Base-by-base conservation (phyloP, 2,888 invertebrate genomes). In the Cordilura impudica region DNA sequence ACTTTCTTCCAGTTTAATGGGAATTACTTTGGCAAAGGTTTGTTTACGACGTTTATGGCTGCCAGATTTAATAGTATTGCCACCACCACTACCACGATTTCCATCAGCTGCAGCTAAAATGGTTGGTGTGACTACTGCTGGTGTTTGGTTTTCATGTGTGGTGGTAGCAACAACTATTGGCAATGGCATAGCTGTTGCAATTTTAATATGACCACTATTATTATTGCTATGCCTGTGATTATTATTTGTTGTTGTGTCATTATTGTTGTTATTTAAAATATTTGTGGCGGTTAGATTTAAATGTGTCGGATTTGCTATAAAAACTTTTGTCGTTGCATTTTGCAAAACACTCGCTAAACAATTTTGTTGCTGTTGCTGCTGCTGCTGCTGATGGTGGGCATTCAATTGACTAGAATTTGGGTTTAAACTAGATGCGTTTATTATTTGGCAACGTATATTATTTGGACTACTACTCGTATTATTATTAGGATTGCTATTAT, bases 361-460 rank as follows among this genome's bases (percentile, higher is more conserved):
- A 54, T 71, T 82, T 72, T 61, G 81, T 75, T 71, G 81, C n/a
- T 78, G 82, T 49, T 71, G 79, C 12, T 76, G 80, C 51, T 60
- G 71, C 31, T 73, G 78, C n/a, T 78, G 77, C 35, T 71, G 82
- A 60, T 47, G 80, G 66, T 66, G 77, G 70, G 69, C 53, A 67
- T 76, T 84, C 63, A 56, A 83, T 78, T 86, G 86, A 86, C 85
- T 86, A 86, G 85, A 84, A 82, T 78, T 84, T 82, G 83, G 84
- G 81, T 83, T 84, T 83, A 84, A 81, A 83, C 82, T 84, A 84
- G 83, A 82, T 75, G 82, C 78, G 74, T 83, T 83, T 82, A 84
- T 84, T 79, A 86, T 84, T 85, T 87, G 87, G 84, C 85, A 86
- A 85, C 85, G 85, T 82, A 84, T 83, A 79, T 78, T 82, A 81